Percentiles rank a stretch among this genome's conserved stretches.
Evolutionary conservation across 1,140 invertebrate genomes (phyloP).

Genomic region (Argopecten irradians): DNA sequence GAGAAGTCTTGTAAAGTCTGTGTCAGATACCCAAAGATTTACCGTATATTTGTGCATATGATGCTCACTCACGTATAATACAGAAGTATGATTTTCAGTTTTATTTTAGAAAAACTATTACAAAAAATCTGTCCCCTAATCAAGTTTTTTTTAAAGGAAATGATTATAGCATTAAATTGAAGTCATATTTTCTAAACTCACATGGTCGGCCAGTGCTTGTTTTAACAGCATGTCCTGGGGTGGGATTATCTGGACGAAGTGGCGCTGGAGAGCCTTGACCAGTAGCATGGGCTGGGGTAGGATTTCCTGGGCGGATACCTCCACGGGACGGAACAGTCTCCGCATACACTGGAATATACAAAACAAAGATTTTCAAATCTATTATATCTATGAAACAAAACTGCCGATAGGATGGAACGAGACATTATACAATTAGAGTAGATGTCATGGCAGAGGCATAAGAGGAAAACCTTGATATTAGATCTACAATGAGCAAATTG

Average conservation of each 20-base stretch:
- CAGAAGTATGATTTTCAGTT: no score
- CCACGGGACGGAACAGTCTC: conserved; percentile 64
- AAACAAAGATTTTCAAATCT: neutral
- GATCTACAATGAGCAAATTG: neutral
- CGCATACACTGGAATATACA: conserved; percentile 53
- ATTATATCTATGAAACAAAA: neutral
- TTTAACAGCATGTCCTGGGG: conserved; percentile 69
- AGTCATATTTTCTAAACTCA: conserved; percentile 44
- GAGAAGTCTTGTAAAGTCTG: no score
- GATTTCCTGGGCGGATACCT: conserved; percentile 72
- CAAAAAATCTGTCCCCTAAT: neutral
- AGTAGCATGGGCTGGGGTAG: conserved; percentile 73
- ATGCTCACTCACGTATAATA: no score
- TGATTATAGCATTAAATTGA: neutral
- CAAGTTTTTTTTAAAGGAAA: neutral
- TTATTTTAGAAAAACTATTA: neutral
- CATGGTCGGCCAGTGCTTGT: conserved; percentile 66
- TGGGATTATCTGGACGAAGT: conserved; percentile 70
- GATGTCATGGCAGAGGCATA: neutral
- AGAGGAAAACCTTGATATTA: neutral
- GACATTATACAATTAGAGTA: neutral
- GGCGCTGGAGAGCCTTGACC: conserved; percentile 70
- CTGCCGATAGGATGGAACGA: neutral
- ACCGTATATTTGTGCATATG: no score
- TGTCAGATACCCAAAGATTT: no score